Percentiles rank a stretch among this genome's conserved stretches.
phyloP scores from a whole-genome alignment of 2,888 invertebrate species.

The Patella ulyssiponensis region DNA sequence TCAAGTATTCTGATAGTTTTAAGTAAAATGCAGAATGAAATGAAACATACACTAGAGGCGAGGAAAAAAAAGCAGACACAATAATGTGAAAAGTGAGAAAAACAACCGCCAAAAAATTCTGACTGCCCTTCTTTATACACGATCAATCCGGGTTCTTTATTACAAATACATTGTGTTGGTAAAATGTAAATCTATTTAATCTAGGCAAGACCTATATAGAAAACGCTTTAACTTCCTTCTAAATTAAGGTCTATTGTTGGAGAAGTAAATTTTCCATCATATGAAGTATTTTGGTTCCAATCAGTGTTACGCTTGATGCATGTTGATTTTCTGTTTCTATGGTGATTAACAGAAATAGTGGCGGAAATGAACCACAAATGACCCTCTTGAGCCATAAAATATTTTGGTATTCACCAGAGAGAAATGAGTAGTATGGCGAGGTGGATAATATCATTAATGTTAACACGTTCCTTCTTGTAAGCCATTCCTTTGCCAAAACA shows the following conservation, averaged over 20 bases:
- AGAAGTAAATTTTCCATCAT: background rate
- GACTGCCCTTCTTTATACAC: no score
- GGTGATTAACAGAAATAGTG: conserved; percentile 12
- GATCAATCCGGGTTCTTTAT: no score
- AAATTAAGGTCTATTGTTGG: background rate
- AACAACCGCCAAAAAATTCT: no score
- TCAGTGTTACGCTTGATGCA: conserved; percentile 10
- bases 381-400: conserved; percentile 9
- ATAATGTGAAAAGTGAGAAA: no score
- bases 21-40: no score
- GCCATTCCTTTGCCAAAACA: no score
- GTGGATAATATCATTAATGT: background rate
- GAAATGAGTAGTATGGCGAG: background rate
- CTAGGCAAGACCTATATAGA: background rate
- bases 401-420: conserved; percentile 9
- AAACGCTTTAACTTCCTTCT: background rate
- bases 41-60: no score
- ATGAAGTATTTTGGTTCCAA: conserved; percentile 9
- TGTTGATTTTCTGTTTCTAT: conserved; percentile 13
- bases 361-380: conserved; percentile 12
- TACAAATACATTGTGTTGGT: no score
- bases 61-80: no score
- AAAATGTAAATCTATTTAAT: conserved; percentile 3
- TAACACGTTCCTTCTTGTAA: background rate
- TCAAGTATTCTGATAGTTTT: no score